Percentiles rank a stretch among this genome's conserved stretches.
These are phyloP conservation scores for Conistra vaccinii DNA, from an alignment of 2,888 invertebrate genomes.

Conservation along the genomic window DNA sequence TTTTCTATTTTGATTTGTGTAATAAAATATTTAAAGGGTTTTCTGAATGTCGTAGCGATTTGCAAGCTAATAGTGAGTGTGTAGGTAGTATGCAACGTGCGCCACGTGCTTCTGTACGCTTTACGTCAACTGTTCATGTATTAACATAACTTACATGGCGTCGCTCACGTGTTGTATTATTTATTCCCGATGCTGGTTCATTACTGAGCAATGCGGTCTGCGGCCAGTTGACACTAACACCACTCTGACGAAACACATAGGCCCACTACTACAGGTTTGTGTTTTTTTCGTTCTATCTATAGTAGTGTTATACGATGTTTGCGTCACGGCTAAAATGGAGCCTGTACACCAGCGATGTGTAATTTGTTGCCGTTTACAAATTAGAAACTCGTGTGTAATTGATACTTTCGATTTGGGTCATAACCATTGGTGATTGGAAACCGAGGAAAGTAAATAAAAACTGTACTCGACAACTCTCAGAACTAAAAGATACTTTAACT, in stretches of 20 bases:
- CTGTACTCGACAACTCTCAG: slow-evolving; percentile 27
- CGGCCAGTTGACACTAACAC: slow-evolving; percentile 71
- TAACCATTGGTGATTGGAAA: slow-evolving; percentile 56
- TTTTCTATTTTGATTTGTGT: slow-evolving; percentile 27
- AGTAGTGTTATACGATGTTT: slow-evolving; percentile 71
- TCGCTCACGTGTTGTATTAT: slow-evolving; percentile 68
- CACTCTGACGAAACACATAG: slow-evolving; percentile 72
- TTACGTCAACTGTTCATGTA: slow-evolving; percentile 59
- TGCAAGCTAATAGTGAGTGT: slow-evolving; percentile 36
- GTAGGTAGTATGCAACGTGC: slow-evolving; percentile 50
- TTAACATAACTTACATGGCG: slow-evolving; percentile 62
- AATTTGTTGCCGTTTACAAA: slow-evolving; percentile 69
- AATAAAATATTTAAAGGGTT: slow-evolving; percentile 23
- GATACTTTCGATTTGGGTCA: slow-evolving; percentile 66
- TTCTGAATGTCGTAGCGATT: slow-evolving; percentile 31
- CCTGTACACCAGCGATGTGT: slow-evolving; percentile 53
- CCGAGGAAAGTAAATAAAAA: slow-evolving; percentile 56
- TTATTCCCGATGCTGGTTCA: slow-evolving; percentile 70
- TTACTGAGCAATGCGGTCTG: slow-evolving; percentile 67
- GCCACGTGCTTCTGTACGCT: slow-evolving; percentile 59
- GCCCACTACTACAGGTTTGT: slow-evolving; percentile 73
- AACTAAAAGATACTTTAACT: slow-evolving; percentile 28
- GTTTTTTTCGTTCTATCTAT: slow-evolving; percentile 66
- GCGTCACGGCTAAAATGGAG: slow-evolving; percentile 76
- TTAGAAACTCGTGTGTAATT: slow-evolving; percentile 67